Base-by-base conservation (phyloP, 2,888 invertebrate genomes). In the Pseudococcus longispinus region DNA sequence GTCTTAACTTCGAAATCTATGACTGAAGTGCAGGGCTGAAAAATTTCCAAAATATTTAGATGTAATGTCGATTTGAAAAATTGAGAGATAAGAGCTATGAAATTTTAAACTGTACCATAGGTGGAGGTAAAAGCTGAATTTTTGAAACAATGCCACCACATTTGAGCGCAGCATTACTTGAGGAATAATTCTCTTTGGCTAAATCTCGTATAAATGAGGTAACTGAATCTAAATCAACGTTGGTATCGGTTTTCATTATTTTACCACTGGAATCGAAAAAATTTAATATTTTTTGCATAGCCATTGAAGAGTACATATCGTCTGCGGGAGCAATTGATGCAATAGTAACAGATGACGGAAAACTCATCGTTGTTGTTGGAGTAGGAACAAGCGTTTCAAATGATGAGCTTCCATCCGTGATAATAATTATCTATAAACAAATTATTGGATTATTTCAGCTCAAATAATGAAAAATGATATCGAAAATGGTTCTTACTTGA, bases 91-190 rank as follows among this genome's bases (percentile, higher is more conserved):
- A 5, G 4, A 1, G 8, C 26, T 8, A 70, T n/a, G n/a, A n/a
- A n/a, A n/a, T 70, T 29, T 18, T 70, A 0, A 5, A 23, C 18
- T 89, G 90, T 91, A 93, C 93, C 90, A 94, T 92, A 11, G 96
- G 95, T 6, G 95, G 93, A 8, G 96, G 96, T 89, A 94, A 95
- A 32, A 96, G 91, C 80, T 94, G 92, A 82, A 96, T 92, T 88
- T 93, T 92, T 2, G 95, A 94, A 88, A 94, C 94, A 88, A 96
- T 91, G 89, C 95, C 93, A 3, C 96, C 96, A 91, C 96, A 96
- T 89, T 93, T 93, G 0, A 96, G 91, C 13, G 92, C 91, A 0
- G 95, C 95, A 90, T 94, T 94, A 89, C 94, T 96, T 0, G 95
- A 93, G 26, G 93, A 92, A 90, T 94, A 96, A 91, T 94, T 94